These are phyloP conservation scores for Hippocampus abdominalis DNA, from an alignment of 2,113 vertebrate species.

Conservation along the genomic window DNA sequence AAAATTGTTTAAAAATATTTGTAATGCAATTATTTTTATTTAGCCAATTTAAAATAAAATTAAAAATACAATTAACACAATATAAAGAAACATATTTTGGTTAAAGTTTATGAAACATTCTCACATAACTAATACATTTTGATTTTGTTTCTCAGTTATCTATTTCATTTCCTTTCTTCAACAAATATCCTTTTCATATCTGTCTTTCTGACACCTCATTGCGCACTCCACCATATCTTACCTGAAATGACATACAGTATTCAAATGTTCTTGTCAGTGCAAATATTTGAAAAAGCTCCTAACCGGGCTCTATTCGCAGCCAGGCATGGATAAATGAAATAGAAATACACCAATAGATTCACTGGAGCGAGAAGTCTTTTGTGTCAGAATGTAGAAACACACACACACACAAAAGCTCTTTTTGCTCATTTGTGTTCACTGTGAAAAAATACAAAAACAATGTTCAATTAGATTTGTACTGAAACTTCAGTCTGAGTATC, in stretches of 20 bases:
- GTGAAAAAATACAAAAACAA: neutral
- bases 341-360: neutral
- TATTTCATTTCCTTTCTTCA: neutral
- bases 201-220: neutral
- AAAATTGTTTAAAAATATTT: too few relatives aligned
- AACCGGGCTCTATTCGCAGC: neutral
- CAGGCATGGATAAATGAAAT: neutral
- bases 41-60: too few relatives aligned
- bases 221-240: neutral
- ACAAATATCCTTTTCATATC: neutral
- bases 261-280: neutral
- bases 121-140: neutral
- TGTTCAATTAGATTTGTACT: neutral
- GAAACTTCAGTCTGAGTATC: neutral
- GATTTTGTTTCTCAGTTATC: neutral
- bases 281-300: slow-evolving; percentile 1
- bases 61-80: too few relatives aligned
- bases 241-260: neutral
- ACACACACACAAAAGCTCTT: too few relatives aligned
- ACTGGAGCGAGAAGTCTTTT: neutral
- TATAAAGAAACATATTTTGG: too few relatives aligned
- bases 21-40: too few relatives aligned
- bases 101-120: too few relatives aligned
- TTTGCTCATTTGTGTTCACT: too few relatives aligned
- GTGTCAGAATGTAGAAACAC: neutral